Percentiles rank a stretch among this genome's conserved stretches.
phyloP scores from a whole-genome alignment of 2,113 vertebrate species.

The Anoura caudifer region DNA sequence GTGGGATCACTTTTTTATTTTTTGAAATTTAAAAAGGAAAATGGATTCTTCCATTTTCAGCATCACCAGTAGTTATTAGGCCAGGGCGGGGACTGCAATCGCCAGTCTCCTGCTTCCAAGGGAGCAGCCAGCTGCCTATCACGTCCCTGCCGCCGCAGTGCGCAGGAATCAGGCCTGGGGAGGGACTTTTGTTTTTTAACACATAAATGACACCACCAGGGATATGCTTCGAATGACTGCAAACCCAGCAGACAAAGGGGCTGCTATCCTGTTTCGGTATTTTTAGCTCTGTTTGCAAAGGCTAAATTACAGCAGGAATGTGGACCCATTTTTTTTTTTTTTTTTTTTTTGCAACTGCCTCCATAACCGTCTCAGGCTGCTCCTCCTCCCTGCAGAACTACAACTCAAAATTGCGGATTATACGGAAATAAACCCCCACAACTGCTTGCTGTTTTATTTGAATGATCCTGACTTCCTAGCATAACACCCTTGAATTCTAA shows the following conservation, averaged over 20 bases:
- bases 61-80: not conserved
- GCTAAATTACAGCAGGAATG: conserved; percentile 18
- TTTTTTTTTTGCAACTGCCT: conserved; percentile 10
- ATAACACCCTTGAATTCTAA: conserved; percentile 20
- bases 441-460: conserved; percentile 29
- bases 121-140: not conserved
- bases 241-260: conserved; percentile 29
- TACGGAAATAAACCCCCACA: not conserved
- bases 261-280: not conserved
- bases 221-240: not conserved
- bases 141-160: rapidly evolving
- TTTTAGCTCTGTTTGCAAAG: conserved; percentile 43
- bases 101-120: not conserved
- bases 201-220: conserved; percentile 34
- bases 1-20: not conserved
- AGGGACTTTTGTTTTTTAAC: not conserved
- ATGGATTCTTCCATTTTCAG: conserved; percentile 1
- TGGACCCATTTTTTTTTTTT: not conserved
- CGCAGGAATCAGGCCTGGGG: not conserved
- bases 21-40: conserved; percentile 24
- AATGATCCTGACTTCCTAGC: conserved; percentile 35
- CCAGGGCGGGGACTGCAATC: not conserved
- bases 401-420: not conserved
- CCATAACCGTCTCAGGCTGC: not conserved
- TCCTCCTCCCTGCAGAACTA: not conserved